A percentile compares a stretch with the other conserved stretches of the same genome.
phyloP scores from a whole-genome alignment of 2,888 invertebrate species.

The Scaptomyza parva region DNA sequence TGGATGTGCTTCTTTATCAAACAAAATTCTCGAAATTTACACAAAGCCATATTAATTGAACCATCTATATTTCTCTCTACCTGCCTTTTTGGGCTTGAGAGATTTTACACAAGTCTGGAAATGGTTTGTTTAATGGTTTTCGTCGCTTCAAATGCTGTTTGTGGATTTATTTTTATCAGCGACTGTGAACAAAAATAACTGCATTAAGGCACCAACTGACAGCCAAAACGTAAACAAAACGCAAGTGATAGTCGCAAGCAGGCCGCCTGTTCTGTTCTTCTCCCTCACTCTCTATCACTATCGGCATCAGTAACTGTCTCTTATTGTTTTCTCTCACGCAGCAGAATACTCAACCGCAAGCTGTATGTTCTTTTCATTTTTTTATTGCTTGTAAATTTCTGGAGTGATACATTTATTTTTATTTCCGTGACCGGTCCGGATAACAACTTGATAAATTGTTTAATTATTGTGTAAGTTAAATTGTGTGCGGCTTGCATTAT shows the following conservation, averaged over 20 bases:
- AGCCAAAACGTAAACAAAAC: constrained; percentile 58
- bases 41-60: constrained; percentile 71
- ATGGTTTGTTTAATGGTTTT: constrained; percentile 63
- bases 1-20: constrained; percentile 51
- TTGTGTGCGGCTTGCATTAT: background rate
- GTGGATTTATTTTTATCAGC: constrained; percentile 71
- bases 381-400: constrained; percentile 62
- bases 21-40: constrained; percentile 64
- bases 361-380: constrained; percentile 43
- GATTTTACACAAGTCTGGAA: constrained; percentile 66
- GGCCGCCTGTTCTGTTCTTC: background rate
- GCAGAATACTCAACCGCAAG: background rate
- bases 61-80: constrained; percentile 3
- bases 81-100: constrained; percentile 61
- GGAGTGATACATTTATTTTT: constrained; percentile 62
- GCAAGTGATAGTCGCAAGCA: constrained; percentile 38
- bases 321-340: background rate
- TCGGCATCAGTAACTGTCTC: background rate
- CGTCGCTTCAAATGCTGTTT: constrained; percentile 64
- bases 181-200: constrained; percentile 39
- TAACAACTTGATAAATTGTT: constrained; percentile 43
- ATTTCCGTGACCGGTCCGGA: constrained; percentile 52
- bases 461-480: constrained; percentile 39
- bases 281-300: background rate
- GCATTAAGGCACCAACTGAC: constrained; percentile 45